These are phyloP conservation scores for Drosophila rubida DNA, from an alignment of 2,888 invertebrate species.

Conservation along the genomic window DNA sequence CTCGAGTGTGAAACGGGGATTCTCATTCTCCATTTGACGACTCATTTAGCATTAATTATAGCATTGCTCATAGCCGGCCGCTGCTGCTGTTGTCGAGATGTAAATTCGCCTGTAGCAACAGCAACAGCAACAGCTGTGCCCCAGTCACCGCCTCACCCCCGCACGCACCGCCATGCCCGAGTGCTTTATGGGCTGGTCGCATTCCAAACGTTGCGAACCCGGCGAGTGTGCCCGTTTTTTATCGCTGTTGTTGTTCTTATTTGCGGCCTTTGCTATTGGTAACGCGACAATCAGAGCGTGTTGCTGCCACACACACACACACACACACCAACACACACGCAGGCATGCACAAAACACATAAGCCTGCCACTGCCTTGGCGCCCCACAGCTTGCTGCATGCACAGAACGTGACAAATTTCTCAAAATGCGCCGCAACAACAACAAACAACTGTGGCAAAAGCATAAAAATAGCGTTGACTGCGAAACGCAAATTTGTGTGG, in stretches of 20 bases:
- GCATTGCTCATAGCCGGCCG: constrained; percentile 25
- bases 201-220: constrained; percentile 46
- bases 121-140: constrained; percentile 21
- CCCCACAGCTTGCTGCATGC: constrained; percentile 25
- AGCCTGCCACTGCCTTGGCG: constrained; percentile 34
- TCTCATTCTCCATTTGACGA: constrained; percentile 42
- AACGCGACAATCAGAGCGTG: constrained; percentile 63
- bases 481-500: constrained; percentile 56
- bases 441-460: constrained; percentile 44
- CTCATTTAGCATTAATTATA: constrained; percentile 71
- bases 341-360: background rate
- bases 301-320: constrained; percentile 19
- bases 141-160: background rate
- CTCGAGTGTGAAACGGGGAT: background rate
- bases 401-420: constrained; percentile 78
- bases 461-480: constrained; percentile 66
- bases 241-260: constrained; percentile 22
- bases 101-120: constrained; percentile 30
- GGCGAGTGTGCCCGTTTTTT: constrained; percentile 20
- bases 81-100: constrained; percentile 32
- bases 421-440: constrained; percentile 44
- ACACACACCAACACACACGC: too few species aligned
- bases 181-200: constrained; percentile 40
- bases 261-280: constrained; percentile 55
- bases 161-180: background rate